Percentiles rank a stretch among this genome's conserved stretches.
These are phyloP conservation scores for Drosophila pseudoananassae DNA, from an alignment of 1,140 invertebrate species.

Conservation along the genomic window DNA sequence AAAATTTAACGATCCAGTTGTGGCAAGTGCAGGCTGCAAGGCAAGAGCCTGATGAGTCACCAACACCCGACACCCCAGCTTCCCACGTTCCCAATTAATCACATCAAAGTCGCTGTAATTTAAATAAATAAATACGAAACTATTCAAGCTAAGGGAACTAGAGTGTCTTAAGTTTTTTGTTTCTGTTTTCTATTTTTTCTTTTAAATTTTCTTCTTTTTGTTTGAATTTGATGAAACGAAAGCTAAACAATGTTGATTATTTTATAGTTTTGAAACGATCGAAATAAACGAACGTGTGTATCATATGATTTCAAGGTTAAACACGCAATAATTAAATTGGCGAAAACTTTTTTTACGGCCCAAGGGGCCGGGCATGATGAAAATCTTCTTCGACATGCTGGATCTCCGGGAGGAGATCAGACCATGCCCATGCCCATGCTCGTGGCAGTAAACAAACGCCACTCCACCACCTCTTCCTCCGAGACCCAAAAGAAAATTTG, in stretches of 20 bases:
- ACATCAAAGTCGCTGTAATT: constrained; percentile 17
- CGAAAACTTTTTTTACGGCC: constrained; percentile 54
- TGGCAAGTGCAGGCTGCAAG: constrained; percentile 28
- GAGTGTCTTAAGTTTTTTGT: constrained; percentile 3
- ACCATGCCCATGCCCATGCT: constrained; percentile 10
- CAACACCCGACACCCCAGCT: constrained; percentile 5
- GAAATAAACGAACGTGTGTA: constrained; percentile 51
- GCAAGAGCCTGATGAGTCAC: constrained; percentile 5
- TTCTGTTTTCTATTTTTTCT: constrained; percentile 14
- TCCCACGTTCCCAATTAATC: constrained; percentile 36
- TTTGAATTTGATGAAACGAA: constrained; percentile 61
- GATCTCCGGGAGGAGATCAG: neutral
- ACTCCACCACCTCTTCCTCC: neutral
- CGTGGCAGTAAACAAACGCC: constrained; percentile 47
- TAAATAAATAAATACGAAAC: constrained; percentile 19
- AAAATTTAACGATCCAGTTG: constrained; percentile 29
- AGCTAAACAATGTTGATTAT: constrained; percentile 78
- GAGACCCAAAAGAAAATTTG: neutral
- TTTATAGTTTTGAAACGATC: constrained; percentile 79
- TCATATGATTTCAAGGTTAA: constrained; percentile 70
- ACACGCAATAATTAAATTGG: constrained; percentile 76
- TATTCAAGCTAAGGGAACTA: constrained; percentile 8
- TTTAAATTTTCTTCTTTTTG: constrained; percentile 30
- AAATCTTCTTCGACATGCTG: constrained; percentile 33
- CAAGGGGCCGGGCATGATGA: constrained; percentile 27